Conservation (phyloP, 1,140 invertebrate species). For the Stegodyphus dumicola region DNA sequence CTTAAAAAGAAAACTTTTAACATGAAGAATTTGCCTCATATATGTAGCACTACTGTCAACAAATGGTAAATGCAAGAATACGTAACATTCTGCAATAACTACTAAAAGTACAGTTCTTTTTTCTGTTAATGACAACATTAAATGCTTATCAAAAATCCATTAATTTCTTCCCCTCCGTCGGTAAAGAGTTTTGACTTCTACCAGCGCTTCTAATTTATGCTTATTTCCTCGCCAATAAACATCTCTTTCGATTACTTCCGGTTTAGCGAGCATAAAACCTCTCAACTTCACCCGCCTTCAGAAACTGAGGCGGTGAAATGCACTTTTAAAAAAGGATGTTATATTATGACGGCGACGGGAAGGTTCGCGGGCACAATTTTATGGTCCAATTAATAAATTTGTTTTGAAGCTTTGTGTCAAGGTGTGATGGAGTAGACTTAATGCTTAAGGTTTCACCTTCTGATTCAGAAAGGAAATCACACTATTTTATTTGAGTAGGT, state of each 20-base stretch:
- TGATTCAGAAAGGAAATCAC: too few relatives aligned
- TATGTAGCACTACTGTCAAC: too few relatives aligned
- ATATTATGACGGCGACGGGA: too few relatives aligned
- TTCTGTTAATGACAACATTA: constrained; percentile 36
- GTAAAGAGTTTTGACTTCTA: constrained; percentile 20
- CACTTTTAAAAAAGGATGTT: too few relatives aligned
- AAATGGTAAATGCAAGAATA: too few relatives aligned
- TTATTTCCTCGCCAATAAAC: constrained; percentile 28
- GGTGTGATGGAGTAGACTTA: neutral
- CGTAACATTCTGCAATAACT: neutral
- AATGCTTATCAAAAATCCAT: constrained; percentile 48
- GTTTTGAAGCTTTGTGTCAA: constrained; percentile 22
- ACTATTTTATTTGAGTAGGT: too few relatives aligned
- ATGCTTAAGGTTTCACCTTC: too few relatives aligned
- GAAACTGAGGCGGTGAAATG: too few relatives aligned
- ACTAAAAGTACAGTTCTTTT: neutral
- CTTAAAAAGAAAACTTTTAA: too few relatives aligned
- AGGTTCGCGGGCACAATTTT: neutral
- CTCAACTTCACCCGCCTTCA: too few relatives aligned
- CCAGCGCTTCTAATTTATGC: constrained; percentile 18
- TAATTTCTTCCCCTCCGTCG: constrained; percentile 37
- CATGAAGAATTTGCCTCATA: too few relatives aligned
- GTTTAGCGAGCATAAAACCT: constrained; percentile 1
- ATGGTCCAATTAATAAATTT: constrained; percentile 43
- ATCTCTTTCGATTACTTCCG: constrained; percentile 40